Evolutionary conservation across 2,113 vertebrate genomes (phyloP), one percentile per base, ranked within the genome.

Genomic region (Chinchilla lanigera): DNA sequence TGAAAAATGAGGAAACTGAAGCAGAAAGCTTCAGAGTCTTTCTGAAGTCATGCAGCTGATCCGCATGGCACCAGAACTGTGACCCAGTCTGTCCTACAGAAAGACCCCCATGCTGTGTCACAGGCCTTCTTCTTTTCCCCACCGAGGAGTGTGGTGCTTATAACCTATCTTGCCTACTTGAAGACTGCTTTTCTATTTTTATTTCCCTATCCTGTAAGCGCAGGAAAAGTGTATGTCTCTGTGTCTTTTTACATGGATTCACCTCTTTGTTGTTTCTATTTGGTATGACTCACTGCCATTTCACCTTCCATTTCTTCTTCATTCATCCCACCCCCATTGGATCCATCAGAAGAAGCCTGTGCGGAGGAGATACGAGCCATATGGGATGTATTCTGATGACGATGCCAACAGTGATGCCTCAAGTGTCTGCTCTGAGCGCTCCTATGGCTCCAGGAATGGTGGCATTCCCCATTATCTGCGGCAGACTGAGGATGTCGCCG

Each of bases 361-460:
- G 98, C 98, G 99, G 89, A 99, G 99, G 95, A 97, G 99, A 71
- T 99, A 99, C 0, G 99, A 99, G 81, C 99, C 99, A 0, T 99
- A 99, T 1, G 99, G 99, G 52, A 99, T 99, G 99, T 99, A 99
- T 97, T 99, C 99, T 0, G 99, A 99, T 0, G 99, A 99, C 0
- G 99, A 99, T 0, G 99, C 99, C 93, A 99, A 99, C 98, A 99
- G 99, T 0, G 99, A 99, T 0, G 99, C 99, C 0, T 99, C 99
- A 3, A 99, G 99, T 0, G 99, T 99, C 19, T 99, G 99, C 98
- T 99, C 99, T 0, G 99, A 99, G 98, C 99, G 99, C 94, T 99
- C 99, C 0, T 99, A 99, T 0, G 98, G 99, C 86, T 99, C 99
- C 19, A 96, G 99, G 67, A 99, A 99, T 0, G 99, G 99, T 1